Evolutionary conservation across 2,113 vertebrate species (phyloP), one percentile per base, ranked within the genome.

Genomic region (Brachypteracias leptosomus): DNA sequence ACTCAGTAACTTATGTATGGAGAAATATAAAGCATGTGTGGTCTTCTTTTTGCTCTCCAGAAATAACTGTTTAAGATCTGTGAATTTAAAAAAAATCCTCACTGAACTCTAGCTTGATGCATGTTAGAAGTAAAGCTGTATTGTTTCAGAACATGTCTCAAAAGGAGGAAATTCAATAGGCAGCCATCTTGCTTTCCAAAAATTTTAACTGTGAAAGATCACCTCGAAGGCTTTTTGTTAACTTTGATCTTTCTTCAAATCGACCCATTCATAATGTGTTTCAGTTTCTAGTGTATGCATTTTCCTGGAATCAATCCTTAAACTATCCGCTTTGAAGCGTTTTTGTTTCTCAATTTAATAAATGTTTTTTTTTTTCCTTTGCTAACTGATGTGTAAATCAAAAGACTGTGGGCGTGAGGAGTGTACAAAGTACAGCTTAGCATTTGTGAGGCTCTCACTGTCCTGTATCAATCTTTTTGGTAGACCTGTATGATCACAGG

Each of bases 241-340:
- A 77, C 78, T 96, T 91, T 76, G 67, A 83, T 93, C 85, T 66
- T 78, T 85, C 79, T 70, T 88, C 55, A 91, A 89, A 70, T 5
- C 58, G 57, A 77, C 47, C 68, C 17, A 0, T 91, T 94, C 28
- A 16, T 92, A 87, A 93, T 70, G 67, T 31, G 9, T 73, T 95
- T 76, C 22, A 46, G 46, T 88, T 94, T 70, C 42, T 85, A n/a
- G 10, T 76, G 36, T 72, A 19, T 88, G 55, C 16, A 85, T 83
- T 93, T 91, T 68, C 40, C 78, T 85, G 87, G 66, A 91, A 91
- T 85, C 51, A n/a, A 1, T 67, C 76, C 70, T 85, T 91, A 54
- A 70, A 46, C 35, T 54, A 33, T 44, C 36, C 7, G 16, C 26
- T 89, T 79, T 22, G 78, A 93, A 85, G 24, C 1, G 0, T 33